These are phyloP conservation scores for Drosophila ficusphila DNA, from an alignment of 1,140 invertebrate species.

Conservation along the genomic window DNA sequence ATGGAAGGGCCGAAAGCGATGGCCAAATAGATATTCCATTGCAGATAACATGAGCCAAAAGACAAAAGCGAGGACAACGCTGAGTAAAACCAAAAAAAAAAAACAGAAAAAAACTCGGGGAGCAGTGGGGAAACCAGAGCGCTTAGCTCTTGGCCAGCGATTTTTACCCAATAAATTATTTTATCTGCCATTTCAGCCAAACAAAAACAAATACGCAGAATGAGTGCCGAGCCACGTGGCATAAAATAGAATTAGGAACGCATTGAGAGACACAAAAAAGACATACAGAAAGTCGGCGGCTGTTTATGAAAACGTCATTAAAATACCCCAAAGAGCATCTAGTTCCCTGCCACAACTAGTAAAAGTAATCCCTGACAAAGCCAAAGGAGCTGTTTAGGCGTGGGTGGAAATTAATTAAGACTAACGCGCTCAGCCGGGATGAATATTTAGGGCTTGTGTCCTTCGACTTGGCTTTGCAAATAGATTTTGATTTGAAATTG, in stretches of 20 bases:
- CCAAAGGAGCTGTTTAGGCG: conserved; percentile 10
- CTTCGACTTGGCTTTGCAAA: conserved; percentile 25
- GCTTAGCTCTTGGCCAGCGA: conserved; percentile 72
- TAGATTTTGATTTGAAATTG: conserved; percentile 58
- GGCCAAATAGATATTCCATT: conserved; percentile 75
- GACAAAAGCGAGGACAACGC: conserved; percentile 22
- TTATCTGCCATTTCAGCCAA: conserved; percentile 59
- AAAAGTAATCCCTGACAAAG: conserved; percentile 54
- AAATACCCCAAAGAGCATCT: conserved; percentile 53
- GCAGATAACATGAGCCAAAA: conserved; percentile 59
- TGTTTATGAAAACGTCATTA: conserved; percentile 81
- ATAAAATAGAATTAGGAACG: conserved; percentile 67
- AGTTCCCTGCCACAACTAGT: conserved; percentile 34
- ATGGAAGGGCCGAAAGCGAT: conserved; percentile 68
- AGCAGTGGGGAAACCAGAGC: conserved; percentile 32
- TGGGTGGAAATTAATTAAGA: conserved; percentile 73
- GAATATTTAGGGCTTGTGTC: conserved; percentile 27
- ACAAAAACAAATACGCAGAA: conserved; percentile 38
- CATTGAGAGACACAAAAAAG: conserved; percentile 40
- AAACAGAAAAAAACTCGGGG: not conserved
- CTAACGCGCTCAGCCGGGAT: conserved; percentile 37
- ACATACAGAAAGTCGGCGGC: conserved; percentile 32
- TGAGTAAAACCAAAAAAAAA: too few relatives aligned
- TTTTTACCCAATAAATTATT: conserved; percentile 82
- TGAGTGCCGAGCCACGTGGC: conserved; percentile 54